Evolutionary conservation across 2,113 vertebrate genomes (phyloP).

Genomic region (Cranoglanis bouderius): DNA sequence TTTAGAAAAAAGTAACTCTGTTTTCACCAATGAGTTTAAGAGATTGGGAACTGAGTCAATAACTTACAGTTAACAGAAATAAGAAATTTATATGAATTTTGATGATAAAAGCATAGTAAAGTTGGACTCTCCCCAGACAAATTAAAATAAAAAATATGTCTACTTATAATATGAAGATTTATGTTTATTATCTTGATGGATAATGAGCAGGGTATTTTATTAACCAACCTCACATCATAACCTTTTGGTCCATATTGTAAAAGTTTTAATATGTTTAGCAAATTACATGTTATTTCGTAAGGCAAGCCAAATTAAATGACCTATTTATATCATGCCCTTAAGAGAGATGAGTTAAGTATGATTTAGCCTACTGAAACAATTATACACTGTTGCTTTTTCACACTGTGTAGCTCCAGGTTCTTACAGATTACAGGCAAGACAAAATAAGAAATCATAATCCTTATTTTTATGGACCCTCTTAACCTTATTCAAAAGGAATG

Average conservation of each 20-base stretch:
- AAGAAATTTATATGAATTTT: background rate
- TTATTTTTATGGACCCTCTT: conserved; percentile 21
- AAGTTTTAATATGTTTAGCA: conserved; percentile 48
- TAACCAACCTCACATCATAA: background rate
- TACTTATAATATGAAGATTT: background rate
- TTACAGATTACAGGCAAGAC: conserved; percentile 1
- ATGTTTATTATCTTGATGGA: background rate
- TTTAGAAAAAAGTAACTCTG: background rate
- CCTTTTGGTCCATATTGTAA: conserved; percentile 20
- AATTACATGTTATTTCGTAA: conserved; percentile 50
- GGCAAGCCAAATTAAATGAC: conserved; percentile 44
- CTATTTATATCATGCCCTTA: conserved; percentile 30
- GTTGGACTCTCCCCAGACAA: background rate
- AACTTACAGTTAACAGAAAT: background rate
- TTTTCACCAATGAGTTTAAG: too few relatives aligned
- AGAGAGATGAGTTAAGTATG: conserved; percentile 36
- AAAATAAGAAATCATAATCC: conserved; percentile 26
- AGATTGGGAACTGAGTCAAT: too few relatives aligned
- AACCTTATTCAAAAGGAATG: conserved; percentile 34
- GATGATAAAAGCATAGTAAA: background rate
- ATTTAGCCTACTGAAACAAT: background rate
- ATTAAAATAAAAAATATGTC: too few relatives aligned
- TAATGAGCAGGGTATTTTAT: conserved; percentile 3
- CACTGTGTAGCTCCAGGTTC: conserved; percentile 19
- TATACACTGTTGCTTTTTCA: conserved; percentile 27